A percentile compares a stretch with the other conserved stretches of the same genome.
Evolutionary conservation across 1,140 invertebrate species (phyloP).

Genomic region (Mamestra configurata): DNA sequence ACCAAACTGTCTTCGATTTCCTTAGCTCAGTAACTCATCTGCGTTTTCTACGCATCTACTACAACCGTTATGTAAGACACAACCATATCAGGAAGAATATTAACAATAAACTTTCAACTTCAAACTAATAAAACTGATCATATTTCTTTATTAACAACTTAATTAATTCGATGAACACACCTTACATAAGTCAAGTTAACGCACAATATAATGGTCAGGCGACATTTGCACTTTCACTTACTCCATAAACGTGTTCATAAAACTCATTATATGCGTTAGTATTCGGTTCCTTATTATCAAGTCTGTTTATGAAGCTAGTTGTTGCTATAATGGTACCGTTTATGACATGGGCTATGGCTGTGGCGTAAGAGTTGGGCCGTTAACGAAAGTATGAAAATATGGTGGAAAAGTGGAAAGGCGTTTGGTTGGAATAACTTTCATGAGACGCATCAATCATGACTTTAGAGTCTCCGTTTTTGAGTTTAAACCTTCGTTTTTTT

Average conservation of each 20-base stretch:
- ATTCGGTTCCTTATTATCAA: slow-evolving; percentile 14
- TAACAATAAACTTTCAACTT: neutral
- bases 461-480: no score
- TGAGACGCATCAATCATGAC: no score
- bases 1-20: no score
- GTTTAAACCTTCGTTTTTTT: no score
- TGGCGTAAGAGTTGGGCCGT: neutral
- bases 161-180: neutral
- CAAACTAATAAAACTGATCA: neutral
- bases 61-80: no score
- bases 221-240: slow-evolving; percentile 30
- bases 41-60: no score
- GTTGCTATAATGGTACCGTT: neutral
- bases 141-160: neutral
- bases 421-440: neutral
- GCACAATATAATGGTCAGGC: neutral
- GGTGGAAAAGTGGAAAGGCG: neutral
- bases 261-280: slow-evolving; percentile 6
- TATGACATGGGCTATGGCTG: neutral
- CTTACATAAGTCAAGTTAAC: slow-evolving; percentile 28
- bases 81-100: no score
- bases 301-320: slow-evolving; percentile 12
- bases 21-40: no score
- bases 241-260: slow-evolving; percentile 10
- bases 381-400: neutral